Evolutionary conservation across 1,140 invertebrate genomes (phyloP).

Genomic region (Himalopsyche phryganea): DNA sequence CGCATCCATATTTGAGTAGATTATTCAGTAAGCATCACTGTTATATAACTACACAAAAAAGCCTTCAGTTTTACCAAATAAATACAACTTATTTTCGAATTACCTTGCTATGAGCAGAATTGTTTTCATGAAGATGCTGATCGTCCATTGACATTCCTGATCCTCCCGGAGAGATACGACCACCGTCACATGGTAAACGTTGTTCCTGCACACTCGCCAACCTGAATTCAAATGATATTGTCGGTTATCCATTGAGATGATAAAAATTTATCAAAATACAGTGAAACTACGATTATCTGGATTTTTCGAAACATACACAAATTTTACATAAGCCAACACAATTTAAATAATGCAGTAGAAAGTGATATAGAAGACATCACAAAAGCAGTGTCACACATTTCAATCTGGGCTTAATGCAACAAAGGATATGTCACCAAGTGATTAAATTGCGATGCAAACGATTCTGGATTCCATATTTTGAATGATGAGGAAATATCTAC

Average conservation of each 20-base stretch:
- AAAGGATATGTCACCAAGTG: too few relatives aligned
- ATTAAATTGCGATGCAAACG: too few relatives aligned
- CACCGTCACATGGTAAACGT: conserved; percentile 70
- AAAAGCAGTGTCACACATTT: neutral
- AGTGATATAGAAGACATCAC: neutral
- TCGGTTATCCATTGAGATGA: too few relatives aligned
- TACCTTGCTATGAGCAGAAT: conserved; percentile 63
- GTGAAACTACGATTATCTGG: neutral
- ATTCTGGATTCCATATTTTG: too few relatives aligned
- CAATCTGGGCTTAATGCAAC: too few relatives aligned
- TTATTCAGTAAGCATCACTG: too few relatives aligned
- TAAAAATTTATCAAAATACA: neutral
- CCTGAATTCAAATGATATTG: conserved; percentile 49
- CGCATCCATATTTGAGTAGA: too few relatives aligned
- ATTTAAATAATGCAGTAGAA: neutral
- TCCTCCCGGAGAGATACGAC: conserved; percentile 58
- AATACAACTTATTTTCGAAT: neutral
- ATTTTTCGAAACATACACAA: too few relatives aligned
- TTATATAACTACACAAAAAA: too few relatives aligned
- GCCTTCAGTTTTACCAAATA: too few relatives aligned
- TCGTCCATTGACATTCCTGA: conserved; percentile 40
- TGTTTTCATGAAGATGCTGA: conserved; percentile 53
- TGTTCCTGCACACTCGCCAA: conserved; percentile 94
- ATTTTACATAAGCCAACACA: neutral
- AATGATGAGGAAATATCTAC: too few relatives aligned